phyloP scores from a whole-genome alignment of 2,113 vertebrate genomes.

The Hippocampus mohnikei region DNA sequence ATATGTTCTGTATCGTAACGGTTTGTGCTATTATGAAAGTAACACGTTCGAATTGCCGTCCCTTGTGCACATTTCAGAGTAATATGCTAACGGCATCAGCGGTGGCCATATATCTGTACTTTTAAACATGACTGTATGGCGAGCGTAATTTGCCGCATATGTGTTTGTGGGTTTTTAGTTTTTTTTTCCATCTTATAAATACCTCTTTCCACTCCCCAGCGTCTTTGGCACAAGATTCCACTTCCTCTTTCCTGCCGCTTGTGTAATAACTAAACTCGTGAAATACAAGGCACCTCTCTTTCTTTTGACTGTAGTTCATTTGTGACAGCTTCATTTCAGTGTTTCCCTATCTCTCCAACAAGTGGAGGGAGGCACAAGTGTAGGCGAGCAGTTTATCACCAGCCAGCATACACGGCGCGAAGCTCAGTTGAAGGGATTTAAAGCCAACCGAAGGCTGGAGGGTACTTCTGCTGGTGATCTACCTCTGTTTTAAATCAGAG shows the following conservation, averaged over 20 bases:
- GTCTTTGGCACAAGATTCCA: neutral
- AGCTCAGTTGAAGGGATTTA: constrained; percentile 5
- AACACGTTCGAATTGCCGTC: too few relatives aligned
- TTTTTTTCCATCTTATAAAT: neutral
- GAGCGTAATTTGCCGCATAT: neutral
- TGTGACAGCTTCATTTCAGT: constrained; percentile 20
- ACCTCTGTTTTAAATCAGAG: constrained; percentile 14
- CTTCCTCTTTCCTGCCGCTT: constrained; percentile 7
- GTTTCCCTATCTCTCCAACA: constrained; percentile 2
- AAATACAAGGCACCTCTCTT: constrained; percentile 5
- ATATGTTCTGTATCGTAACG: too few relatives aligned
- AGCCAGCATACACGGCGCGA: constrained; percentile 1
- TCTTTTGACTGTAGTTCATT: constrained; percentile 14
- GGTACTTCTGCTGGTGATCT: constrained; percentile 8
- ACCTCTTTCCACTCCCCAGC: neutral
- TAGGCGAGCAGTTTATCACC: constrained; percentile 27
- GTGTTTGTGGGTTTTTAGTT: neutral
- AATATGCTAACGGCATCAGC: too few relatives aligned
- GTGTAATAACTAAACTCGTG: constrained; percentile 2
- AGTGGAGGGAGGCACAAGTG: constrained; percentile 3
- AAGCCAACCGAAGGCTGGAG: constrained; percentile 13
- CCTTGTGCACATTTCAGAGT: too few relatives aligned
- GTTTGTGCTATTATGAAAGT: too few relatives aligned
- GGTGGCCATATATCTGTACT: too few relatives aligned
- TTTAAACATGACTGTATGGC: too few relatives aligned